phyloP scores from a whole-genome alignment of 2,888 invertebrate species.

The Hyles lineata region DNA sequence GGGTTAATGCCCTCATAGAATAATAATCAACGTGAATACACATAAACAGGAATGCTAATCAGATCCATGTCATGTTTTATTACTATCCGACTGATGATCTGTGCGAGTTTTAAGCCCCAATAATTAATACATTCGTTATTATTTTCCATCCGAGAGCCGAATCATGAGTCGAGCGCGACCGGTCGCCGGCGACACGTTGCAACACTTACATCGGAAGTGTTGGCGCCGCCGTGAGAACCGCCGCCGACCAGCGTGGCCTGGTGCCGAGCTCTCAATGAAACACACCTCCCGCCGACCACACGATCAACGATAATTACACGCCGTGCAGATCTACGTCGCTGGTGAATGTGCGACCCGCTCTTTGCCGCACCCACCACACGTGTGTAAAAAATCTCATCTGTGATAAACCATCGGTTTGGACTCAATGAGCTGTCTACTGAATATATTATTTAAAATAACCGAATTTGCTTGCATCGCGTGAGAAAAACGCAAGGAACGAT shows the following conservation, averaged over 20 bases:
- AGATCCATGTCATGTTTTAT: constrained; percentile 54
- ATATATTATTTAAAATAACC: constrained; percentile 75
- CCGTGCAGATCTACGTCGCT: constrained; percentile 43
- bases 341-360: constrained; percentile 48
- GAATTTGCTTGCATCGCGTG: constrained; percentile 71
- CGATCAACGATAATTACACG: constrained; percentile 41
- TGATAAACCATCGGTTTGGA: constrained; percentile 57
- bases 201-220: constrained; percentile 67
- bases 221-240: constrained; percentile 81
- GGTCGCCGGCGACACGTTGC: constrained; percentile 67
- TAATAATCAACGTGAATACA: constrained; percentile 56
- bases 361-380: constrained; percentile 62
- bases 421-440: constrained; percentile 70
- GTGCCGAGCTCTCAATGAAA: constrained; percentile 42
- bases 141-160: constrained; percentile 62
- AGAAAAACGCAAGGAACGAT: constrained; percentile 66
- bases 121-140: constrained; percentile 63
- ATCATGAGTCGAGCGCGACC: constrained; percentile 65
- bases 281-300: constrained; percentile 37
- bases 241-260: constrained; percentile 54
- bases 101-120: constrained; percentile 48
- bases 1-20: constrained; percentile 55
- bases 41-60: constrained; percentile 57
- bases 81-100: constrained; percentile 49
- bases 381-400: constrained; percentile 73